Evolutionary conservation across 2,797 vertebrate genomes (phyloP), one percentile per base, ranked within the genome.

Genomic region (Babyrousa celebensis): DNA sequence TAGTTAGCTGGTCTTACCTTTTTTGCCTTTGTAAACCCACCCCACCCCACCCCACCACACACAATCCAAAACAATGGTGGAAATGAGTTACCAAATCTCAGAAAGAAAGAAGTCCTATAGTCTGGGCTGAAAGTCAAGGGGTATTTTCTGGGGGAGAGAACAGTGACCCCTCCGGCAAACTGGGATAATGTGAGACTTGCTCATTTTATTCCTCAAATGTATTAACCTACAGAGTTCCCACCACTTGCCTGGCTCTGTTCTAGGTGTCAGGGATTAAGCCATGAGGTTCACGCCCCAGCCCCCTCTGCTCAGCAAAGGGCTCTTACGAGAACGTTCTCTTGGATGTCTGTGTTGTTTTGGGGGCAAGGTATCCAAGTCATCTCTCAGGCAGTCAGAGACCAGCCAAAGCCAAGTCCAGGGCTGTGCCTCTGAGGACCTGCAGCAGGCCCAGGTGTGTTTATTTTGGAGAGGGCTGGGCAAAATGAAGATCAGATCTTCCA

Each of bases 391-490:
- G 68, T 36, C 67, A 85, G 92, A 91, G 48, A 80, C 84, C 60
- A 65, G 82, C 93, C 91, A 63, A 87, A 65, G 71, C 94, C 89
- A 91, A 77, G 17, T 15, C 43, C 56, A 62, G 68, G 36, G 23
- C n/a, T 89, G 5, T 14, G 40, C 70, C 83, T 95, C 82, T 4
- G 60, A 70, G 71, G 60, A 91, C 15, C 21, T 12, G 23, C 48
- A 84, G 90, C 74, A 62, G 52, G 80, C 25, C 27, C 90, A 79
- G 94, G 80, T 97, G 94, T 97, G 93, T 96, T 96, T 97, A 83
- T 92, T 90, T 97, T 97, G 94, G 95, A 97, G 60, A 7, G 56
- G 7, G 60, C 97, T 97, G 98, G 98, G 97, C 97, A 70, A 96
- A 94, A 95, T 96, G 48, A 32, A 18, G 78, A 91, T 84, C 84